Evolutionary conservation across 2,113 vertebrate species (phyloP).

Genomic region (Perca schrenkii): DNA sequence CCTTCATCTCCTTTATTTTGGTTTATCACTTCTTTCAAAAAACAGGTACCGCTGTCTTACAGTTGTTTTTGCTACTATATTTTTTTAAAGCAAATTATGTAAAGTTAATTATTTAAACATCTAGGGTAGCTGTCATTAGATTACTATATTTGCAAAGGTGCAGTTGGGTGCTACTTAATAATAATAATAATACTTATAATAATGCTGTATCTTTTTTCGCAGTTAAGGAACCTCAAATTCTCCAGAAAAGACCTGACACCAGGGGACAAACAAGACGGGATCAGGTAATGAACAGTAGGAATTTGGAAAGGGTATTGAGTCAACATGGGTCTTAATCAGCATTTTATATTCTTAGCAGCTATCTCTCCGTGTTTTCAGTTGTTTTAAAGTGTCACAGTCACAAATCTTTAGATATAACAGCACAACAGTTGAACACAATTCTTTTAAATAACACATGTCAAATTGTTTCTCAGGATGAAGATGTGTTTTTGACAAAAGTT

Average conservation of each 20-base stretch:
- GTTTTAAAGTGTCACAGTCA: not conserved
- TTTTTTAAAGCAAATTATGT: not conserved
- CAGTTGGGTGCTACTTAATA: not conserved
- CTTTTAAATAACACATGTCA: not conserved
- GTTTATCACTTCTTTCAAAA: not conserved
- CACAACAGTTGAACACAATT: not conserved
- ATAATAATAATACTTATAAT: constrained; percentile 12
- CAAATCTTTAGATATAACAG: not conserved
- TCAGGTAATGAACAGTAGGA: constrained; percentile 26
- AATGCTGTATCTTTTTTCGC: not conserved
- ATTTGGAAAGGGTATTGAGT: not conserved
- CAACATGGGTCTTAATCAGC: not conserved
- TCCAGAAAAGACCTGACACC: not conserved
- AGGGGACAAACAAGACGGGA: constrained; percentile 1
- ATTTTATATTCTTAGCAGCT: not conserved
- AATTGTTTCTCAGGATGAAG: constrained; percentile 42
- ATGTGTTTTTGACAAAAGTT: constrained; percentile 17
- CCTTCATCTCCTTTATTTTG: constrained; percentile 1
- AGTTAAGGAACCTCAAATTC: constrained; percentile 26
- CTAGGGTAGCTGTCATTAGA: not conserved
- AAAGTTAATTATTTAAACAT: not conserved
- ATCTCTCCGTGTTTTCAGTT: not conserved
- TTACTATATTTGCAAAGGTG: not conserved
- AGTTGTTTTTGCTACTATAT: not conserved
- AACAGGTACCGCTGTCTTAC: constrained; percentile 41